Evolutionary conservation across 1,140 invertebrate species (phyloP).

Genomic region (Sminthurides bifidus): DNA sequence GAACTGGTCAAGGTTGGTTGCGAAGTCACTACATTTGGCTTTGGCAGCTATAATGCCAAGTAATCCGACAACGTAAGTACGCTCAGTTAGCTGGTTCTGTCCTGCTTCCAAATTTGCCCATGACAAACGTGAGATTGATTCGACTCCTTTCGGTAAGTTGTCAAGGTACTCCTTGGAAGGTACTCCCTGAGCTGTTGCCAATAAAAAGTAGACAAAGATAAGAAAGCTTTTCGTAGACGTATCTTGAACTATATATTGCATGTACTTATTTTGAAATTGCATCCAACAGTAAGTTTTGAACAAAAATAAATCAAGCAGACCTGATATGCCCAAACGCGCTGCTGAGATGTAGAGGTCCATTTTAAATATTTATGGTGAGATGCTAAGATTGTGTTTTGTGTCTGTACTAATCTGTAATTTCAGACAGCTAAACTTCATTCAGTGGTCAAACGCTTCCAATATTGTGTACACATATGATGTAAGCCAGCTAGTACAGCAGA

Average conservation of each 20-base stretch:
- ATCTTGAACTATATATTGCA: too few relatives aligned
- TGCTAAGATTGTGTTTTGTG: too few relatives aligned
- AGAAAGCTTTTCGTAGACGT: background rate
- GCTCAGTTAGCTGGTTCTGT: constrained; percentile 5
- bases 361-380: too few relatives aligned
- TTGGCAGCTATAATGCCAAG: constrained; percentile 22
- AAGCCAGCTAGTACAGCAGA: too few relatives aligned
- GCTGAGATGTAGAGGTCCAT: constrained; percentile 5
- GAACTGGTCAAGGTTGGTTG: constrained; percentile 34
- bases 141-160: constrained; percentile 11
- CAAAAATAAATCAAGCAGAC: background rate
- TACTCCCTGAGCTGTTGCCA: background rate
- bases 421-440: too few relatives aligned
- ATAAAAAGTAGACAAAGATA: background rate
- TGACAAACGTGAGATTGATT: background rate
- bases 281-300: too few relatives aligned
- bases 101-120: constrained; percentile 13
- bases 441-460: too few relatives aligned
- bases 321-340: background rate
- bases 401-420: too few relatives aligned
- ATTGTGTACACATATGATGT: too few relatives aligned
- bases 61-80: constrained; percentile 13
- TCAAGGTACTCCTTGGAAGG: constrained; percentile 10
- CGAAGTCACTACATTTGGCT: constrained; percentile 27
- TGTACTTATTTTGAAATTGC: too few relatives aligned